Evolutionary conservation across 1,140 invertebrate species (phyloP), one percentile per base, ranked within the genome.

Genomic region (Drosophila parvula): DNA sequence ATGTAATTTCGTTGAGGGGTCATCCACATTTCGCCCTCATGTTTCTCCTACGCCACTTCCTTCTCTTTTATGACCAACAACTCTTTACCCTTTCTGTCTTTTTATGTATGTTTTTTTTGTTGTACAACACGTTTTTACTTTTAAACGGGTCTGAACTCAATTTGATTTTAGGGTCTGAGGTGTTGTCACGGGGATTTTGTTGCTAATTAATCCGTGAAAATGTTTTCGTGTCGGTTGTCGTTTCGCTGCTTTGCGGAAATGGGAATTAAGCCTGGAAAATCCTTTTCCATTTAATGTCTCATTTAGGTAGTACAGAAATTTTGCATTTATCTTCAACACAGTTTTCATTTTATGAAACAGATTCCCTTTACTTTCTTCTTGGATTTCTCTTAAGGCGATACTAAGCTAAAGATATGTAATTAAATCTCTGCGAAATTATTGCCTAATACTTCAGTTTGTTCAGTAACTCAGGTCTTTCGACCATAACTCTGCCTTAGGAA

Each of bases 141-240:
- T 85, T 81, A 85, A 78, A 27, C 57, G 36, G 45, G 48, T 48
- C 50, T 34, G 43, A 69, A 41, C 65, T 32, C 51, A 70, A 58
- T 50, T 50, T 55, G 34, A 55, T 74, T 74, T 48, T 40, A 30
- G 57, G 48, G 71, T 63, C 43, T 71, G 68, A 70, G 70, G 74
- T 41, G 48, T 55, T 51, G 50, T 32, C 18, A 16, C 22, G 32
- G 57, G 43, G 44, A 38, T 47, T 41, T 51, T 36, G 47, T 50
- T 51, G 59, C 73, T 80, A 76, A 80, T 80, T 80, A 80, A 70
- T 80, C 71, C 60, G 64, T 69, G 43, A 80, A 64, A 75, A 80
- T 69, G 62, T 51, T 62, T 74, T 47, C 59, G 55, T 51, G 64
- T 59, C 18, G 18, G 43, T 10, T 64, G 64, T 68, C 41, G 38